A percentile compares a stretch with the other conserved stretches of the same genome.
Evolutionary conservation across 1,140 invertebrate genomes (phyloP).

Genomic region (Drosophila santomea): DNA sequence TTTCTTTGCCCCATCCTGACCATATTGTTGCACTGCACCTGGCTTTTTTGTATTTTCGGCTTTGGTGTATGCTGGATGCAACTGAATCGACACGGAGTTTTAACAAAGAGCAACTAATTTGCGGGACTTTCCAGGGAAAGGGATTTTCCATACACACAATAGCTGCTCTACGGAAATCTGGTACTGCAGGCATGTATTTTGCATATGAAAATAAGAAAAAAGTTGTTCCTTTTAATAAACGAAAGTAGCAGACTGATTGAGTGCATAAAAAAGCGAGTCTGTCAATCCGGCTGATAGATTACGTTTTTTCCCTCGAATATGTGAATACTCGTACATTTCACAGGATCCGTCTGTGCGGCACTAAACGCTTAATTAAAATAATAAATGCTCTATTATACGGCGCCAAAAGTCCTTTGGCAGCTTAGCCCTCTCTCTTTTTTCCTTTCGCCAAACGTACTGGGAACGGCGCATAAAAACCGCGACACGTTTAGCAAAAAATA

Average conservation of each 20-base stretch:
- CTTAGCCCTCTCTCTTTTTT: neutral
- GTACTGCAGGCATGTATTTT: constrained; percentile 3
- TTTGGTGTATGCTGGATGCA: constrained; percentile 3
- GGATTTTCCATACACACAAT: constrained; percentile 4
- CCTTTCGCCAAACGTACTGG: constrained; percentile 1
- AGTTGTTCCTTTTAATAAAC: neutral
- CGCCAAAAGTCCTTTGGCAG: constrained; percentile 25
- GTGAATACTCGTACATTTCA: constrained; percentile 2
- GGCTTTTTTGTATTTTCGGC: neutral
- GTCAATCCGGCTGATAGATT: constrained; percentile 7
- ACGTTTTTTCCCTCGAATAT: constrained; percentile 3
- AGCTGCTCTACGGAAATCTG: neutral
- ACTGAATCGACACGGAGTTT: neutral
- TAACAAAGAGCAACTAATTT: constrained; percentile 37
- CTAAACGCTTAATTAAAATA: constrained; percentile 73
- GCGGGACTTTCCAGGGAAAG: neutral
- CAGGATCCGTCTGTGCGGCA: constrained; percentile 14
- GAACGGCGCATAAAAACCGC: constrained; percentile 60
- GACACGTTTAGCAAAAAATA: constrained; percentile 75
- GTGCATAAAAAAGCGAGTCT: constrained; percentile 1
- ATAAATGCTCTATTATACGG: constrained; percentile 48
- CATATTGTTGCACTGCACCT: constrained; percentile 28
- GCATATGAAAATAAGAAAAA: constrained; percentile 11
- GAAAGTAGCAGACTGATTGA: neutral
- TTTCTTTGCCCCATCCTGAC: constrained; percentile 35